Percentiles rank a stretch among this genome's conserved stretches.
Conservation (phyloP, 2,888 invertebrate genomes). For the Drosophila affinis region DNA sequence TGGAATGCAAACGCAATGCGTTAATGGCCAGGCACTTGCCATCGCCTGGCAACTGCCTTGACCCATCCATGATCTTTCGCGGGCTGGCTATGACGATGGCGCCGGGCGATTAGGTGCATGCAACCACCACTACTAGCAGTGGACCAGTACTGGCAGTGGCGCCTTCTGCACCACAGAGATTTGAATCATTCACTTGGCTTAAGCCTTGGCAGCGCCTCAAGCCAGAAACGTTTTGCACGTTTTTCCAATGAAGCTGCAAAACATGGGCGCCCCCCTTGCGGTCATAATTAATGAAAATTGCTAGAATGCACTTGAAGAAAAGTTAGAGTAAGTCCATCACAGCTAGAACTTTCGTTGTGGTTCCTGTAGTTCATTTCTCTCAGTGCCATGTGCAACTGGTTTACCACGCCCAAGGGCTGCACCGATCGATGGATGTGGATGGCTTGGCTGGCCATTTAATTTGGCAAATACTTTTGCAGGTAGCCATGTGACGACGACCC, state of each 20-base stretch:
- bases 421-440: slow-evolving; percentile 40
- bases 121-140: slow-evolving; percentile 54
- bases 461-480: slow-evolving; percentile 48
- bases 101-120: slow-evolving; percentile 75
- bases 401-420: slow-evolving; percentile 26
- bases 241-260: slow-evolving; percentile 73
- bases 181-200: slow-evolving; percentile 75
- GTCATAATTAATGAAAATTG: slow-evolving; percentile 77
- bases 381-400: slow-evolving; percentile 50
- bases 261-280: slow-evolving; percentile 46
- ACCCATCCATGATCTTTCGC: slow-evolving; percentile 55
- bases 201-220: slow-evolving; percentile 49
- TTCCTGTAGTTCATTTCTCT: not conserved
- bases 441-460: slow-evolving; percentile 52
- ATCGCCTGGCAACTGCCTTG: slow-evolving; percentile 58
- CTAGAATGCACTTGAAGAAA: slow-evolving; percentile 52
- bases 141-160: slow-evolving; percentile 66
- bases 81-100: slow-evolving; percentile 58
- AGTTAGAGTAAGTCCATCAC: not conserved
- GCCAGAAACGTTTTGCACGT: slow-evolving; percentile 75
- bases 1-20: slow-evolving; percentile 70
- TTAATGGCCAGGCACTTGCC: slow-evolving; percentile 62
- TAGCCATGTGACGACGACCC: slow-evolving; percentile 69
- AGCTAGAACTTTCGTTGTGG: not conserved
- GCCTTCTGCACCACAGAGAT: slow-evolving; percentile 62